Evolutionary conservation across 1,140 invertebrate species (phyloP).

Genomic region (Drosophila ficusphila): DNA sequence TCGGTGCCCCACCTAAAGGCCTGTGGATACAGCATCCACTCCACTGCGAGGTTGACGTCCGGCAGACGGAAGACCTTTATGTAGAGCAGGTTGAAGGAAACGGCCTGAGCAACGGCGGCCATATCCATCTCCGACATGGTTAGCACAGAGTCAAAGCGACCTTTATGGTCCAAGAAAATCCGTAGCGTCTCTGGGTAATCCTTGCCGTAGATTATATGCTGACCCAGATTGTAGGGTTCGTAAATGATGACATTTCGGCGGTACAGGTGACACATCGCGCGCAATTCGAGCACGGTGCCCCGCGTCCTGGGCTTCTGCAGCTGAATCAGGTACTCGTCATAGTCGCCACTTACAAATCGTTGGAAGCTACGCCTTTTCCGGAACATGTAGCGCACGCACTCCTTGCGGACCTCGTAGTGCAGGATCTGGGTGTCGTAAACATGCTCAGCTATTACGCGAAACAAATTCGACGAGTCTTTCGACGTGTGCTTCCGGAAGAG

Average conservation of each 20-base stretch:
- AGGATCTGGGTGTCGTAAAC: conserved; percentile 91
- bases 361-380: conserved; percentile 85
- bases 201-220: conserved; percentile 5
- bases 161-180: conserved; percentile 88
- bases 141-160: conserved; percentile 92
- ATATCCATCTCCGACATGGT: conserved; percentile 88
- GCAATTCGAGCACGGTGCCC: conserved; percentile 88
- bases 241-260: conserved; percentile 90
- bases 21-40: conserved; percentile 89
- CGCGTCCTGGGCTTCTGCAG: conserved; percentile 88
- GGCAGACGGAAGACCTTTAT: conserved; percentile 90
- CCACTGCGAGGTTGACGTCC: conserved; percentile 89
- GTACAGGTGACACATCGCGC: conserved; percentile 88
- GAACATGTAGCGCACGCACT: conserved; percentile 89
- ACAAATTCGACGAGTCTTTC: conserved; percentile 91
- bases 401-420: conserved; percentile 89
- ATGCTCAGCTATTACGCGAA: conserved; percentile 93
- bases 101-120: conserved; percentile 92
- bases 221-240: conserved; percentile 86
- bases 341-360: conserved; percentile 82
- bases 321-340: conserved; percentile 88
- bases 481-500: conserved; percentile 92
- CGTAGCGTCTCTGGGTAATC: conserved; percentile 23
- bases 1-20: conserved; percentile 47
- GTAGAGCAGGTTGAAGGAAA: conserved; percentile 92